Evolutionary conservation across 1,140 invertebrate species (phyloP), one percentile per base, ranked within the genome.

Genomic region (Sycobia sp.): DNA sequence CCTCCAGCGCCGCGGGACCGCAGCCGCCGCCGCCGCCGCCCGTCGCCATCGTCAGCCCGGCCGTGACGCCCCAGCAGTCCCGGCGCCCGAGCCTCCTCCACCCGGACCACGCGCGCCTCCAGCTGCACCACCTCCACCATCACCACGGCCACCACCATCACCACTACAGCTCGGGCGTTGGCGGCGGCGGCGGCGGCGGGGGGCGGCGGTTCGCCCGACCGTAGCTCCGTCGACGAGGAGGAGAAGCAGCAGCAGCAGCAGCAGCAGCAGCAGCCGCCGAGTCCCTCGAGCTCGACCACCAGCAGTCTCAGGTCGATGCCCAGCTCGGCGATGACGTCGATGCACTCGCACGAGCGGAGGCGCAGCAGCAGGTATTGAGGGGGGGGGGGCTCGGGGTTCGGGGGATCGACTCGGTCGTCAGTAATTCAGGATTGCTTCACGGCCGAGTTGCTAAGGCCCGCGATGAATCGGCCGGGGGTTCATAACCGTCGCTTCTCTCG

Each of bases 31-130:
- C 13, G 23, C 1, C 1, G 22, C 7, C n/a, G 14, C 5, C n/a
- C 22, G 36, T 5, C 7, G 16, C 13, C 14, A 73, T 69, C 69
- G 72, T 59, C 50, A 78, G 77, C 68, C 76, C 72, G 56, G 72
- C 65, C 60, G 76, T 66, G 66, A 82, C 74, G 68, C 82, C 71
- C 32, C 85, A 73, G 73, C 54, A 76, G 71, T 83, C 79, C 5
- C 77, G 86, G 20, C 78, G 87, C 34, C 85, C 86, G 38, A 88
- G 86, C 63, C 72, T 89, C 0, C 79, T 90, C 18, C 88, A 89
- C 81, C 88, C 88, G 9, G 87, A 89, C 66, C 88, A 89, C 74
- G 88, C 88, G 18, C 77, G 87, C 2, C 75, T 89, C 4, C 83
- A 83, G 62, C 75, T 84, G 13, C 81, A 84, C 67, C 80, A 84